Evolutionary conservation across 2,797 vertebrate genomes (phyloP), one percentile per base, ranked within the genome.

Genomic region (Selene dorsalis): DNA sequence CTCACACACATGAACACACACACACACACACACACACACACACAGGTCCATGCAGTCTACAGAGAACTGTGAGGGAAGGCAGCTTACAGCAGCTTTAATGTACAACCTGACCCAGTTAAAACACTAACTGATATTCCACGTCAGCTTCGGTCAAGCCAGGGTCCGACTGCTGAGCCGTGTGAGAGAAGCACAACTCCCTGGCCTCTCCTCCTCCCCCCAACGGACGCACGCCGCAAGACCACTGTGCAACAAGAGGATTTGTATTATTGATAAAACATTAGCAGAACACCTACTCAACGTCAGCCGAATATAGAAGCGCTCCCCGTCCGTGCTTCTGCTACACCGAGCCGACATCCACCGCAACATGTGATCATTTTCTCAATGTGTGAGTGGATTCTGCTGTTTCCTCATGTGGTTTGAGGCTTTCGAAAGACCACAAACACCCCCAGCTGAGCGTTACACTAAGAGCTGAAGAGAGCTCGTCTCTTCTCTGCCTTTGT

Each of bases 81-180:
- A 80, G 62, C 76, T 74, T 52, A 75, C 45, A 65, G 35, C 84
- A 83, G 69, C 47, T 73, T 73, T 73, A 80, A 77, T 80, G 77
- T 83, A 77, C 72, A 78, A 80, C 85, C 80, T 90, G 90, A 90
- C 91, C 91, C 75, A 88, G 77, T 94, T 93, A 81, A 82, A 75
- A 83, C 72, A 73, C 81, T 89, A 87, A 92, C 87, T 84, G 85
- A 91, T 87, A 91, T 86, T 87, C 85, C 79, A 75, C 82, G 87
- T 91, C 79, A 85, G 47, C 82, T 57, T 67, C 80, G 88, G 86
- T 83, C 80, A 75, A 69, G 84, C 89, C 66, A 48, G 58, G 58
- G 69, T 69, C 88, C 69, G 89, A 84, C 82, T 84, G 77, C 84
- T 84, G 86, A 79, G 83, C 85, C 65, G 61, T 17, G 69, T 1